Conservation (phyloP, 2,797 vertebrate species). For the Onychomys arenicola region DNA sequence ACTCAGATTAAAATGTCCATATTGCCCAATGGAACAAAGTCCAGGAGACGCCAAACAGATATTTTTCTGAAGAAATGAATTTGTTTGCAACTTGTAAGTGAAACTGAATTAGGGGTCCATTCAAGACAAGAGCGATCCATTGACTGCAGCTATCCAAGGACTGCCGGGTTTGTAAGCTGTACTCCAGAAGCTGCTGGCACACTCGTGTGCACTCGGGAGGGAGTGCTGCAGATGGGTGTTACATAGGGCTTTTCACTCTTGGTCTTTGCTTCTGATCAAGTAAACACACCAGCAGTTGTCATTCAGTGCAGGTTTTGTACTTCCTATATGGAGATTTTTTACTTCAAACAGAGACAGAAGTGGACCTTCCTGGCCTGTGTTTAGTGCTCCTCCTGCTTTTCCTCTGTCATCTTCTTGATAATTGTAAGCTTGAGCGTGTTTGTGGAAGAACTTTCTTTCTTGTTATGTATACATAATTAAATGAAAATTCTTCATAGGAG, state of each 20-base stretch:
- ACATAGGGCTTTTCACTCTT: slow-evolving; percentile 89
- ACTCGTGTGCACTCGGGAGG: slow-evolving; percentile 84
- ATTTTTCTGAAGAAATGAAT: slow-evolving; percentile 91
- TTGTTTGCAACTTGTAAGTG: slow-evolving; percentile 85
- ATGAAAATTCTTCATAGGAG: slow-evolving; percentile 86
- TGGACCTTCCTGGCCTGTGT: slow-evolving; percentile 81
- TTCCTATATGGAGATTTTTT: slow-evolving; percentile 89
- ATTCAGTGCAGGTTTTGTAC: slow-evolving; percentile 91
- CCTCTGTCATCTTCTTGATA: slow-evolving; percentile 84
- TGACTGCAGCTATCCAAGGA: slow-evolving; percentile 87
- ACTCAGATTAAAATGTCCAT: slow-evolving; percentile 92
- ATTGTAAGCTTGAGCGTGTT: slow-evolving; percentile 87
- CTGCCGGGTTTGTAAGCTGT: slow-evolving; percentile 86
- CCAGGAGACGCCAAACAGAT: slow-evolving; percentile 93
- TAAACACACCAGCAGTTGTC: slow-evolving; percentile 91
- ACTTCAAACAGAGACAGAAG: slow-evolving; percentile 87
- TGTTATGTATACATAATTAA: slow-evolving; percentile 88
- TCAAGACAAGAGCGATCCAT: slow-evolving; percentile 86
- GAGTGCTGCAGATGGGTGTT: slow-evolving; percentile 86
- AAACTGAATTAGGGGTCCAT: slow-evolving; percentile 85
- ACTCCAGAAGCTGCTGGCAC: slow-evolving; percentile 87
- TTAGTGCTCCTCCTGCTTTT: slow-evolving; percentile 87
- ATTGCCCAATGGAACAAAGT: slow-evolving; percentile 93
- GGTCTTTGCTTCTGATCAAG: slow-evolving; percentile 90
- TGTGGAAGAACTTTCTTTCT: slow-evolving; percentile 87